Evolutionary conservation across 2,113 vertebrate species (phyloP).

Genomic region (Notechis scutatus): DNA sequence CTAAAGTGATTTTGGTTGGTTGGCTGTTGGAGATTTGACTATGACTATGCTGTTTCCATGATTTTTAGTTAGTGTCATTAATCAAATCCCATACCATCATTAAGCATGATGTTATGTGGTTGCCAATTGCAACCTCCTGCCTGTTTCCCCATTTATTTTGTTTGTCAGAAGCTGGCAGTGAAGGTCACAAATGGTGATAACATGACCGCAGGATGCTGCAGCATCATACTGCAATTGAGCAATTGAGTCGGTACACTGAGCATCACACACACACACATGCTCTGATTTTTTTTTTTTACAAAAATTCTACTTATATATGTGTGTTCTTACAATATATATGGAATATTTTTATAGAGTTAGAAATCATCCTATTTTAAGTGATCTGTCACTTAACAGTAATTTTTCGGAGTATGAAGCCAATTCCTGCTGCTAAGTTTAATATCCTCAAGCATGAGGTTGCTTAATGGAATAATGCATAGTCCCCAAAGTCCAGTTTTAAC

Average conservation of each 20-base stretch:
- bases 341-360: not conserved
- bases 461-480: conserved; percentile 16
- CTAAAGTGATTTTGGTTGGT: not conserved
- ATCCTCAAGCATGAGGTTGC: conserved; percentile 25
- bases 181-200: not conserved
- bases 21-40: not conserved
- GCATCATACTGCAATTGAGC: not conserved
- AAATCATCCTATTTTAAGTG: conserved; percentile 26
- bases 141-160: not conserved
- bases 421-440: not conserved
- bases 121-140: not conserved
- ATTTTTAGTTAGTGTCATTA: not conserved
- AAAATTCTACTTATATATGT: too few species aligned
- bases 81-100: not conserved
- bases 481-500: conserved; percentile 30
- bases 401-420: not conserved
- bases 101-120: not conserved
- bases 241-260: too few species aligned
- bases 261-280: too few species aligned
- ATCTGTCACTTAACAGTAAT: conserved; percentile 16
- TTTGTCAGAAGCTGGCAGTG: not conserved
- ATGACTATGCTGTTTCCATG: not conserved
- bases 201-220: not conserved
- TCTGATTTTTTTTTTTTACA: too few species aligned
- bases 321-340: not conserved